Evolutionary conservation across 2,113 vertebrate species (phyloP).

Genomic region (Malurus alboscapulatus): DNA sequence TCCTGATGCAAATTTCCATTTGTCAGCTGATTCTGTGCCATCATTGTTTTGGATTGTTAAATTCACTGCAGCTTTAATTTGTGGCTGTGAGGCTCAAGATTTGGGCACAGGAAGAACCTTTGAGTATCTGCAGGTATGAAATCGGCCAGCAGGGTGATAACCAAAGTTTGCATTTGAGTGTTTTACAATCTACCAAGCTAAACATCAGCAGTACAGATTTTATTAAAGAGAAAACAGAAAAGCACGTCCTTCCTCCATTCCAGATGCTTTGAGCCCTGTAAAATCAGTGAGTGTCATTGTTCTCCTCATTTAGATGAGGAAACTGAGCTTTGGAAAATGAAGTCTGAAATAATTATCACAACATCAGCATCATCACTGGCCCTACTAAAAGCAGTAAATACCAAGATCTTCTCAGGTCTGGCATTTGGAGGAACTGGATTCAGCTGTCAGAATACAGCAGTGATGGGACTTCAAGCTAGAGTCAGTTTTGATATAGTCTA

Average conservation of each 20-base stretch:
- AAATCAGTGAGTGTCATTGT: background rate
- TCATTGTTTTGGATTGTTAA: background rate
- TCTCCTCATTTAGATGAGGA: background rate
- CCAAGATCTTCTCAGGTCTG: background rate
- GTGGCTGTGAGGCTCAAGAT: background rate
- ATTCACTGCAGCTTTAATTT: background rate
- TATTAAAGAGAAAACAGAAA: background rate
- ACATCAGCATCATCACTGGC: background rate
- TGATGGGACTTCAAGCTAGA: background rate
- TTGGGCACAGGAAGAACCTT: background rate
- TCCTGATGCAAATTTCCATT: background rate
- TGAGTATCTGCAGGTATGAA: background rate
- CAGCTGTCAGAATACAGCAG: background rate
- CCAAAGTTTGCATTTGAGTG: background rate
- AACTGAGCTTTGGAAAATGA: background rate
- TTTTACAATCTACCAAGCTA: background rate
- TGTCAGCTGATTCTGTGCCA: background rate
- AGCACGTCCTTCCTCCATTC: background rate
- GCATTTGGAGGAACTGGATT: background rate
- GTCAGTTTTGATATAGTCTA: background rate
- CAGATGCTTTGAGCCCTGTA: background rate
- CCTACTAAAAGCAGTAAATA: background rate
- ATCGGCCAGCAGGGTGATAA: background rate
- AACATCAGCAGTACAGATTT: background rate
- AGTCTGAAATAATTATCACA: background rate